Percentiles rank a stretch among this genome's conserved stretches.
Conservation (phyloP, 2,113 vertebrate species). For the Gasterosteus aculeatus region DNA sequence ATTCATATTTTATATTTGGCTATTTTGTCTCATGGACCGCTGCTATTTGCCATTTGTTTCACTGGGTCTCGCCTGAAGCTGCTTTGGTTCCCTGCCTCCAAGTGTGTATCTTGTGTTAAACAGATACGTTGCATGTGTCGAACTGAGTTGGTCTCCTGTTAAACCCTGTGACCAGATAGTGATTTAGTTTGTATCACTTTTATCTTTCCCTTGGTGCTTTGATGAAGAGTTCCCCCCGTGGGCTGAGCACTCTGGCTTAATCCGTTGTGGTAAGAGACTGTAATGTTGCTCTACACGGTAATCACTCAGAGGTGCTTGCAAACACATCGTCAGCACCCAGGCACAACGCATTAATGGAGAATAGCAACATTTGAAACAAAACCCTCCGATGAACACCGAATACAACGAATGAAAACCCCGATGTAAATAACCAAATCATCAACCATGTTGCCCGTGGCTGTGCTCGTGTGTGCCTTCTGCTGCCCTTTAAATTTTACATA, state of each 20-base stretch:
- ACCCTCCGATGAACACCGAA: conserved; percentile 28
- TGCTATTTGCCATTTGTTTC: background rate
- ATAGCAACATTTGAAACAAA: conserved; percentile 14
- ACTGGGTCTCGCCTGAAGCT: conserved; percentile 17
- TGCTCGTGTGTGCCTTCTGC: conserved; percentile 25
- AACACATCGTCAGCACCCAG: conserved; percentile 35
- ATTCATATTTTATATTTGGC: conserved; percentile 7
- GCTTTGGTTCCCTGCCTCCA: conserved; percentile 15
- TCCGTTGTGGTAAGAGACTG: conserved; percentile 66
- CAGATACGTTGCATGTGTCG: conserved; percentile 62
- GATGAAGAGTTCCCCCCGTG: conserved; percentile 57
- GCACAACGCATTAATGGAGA: conserved; percentile 21
- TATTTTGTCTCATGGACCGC: conserved; percentile 10
- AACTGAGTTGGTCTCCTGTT: conserved; percentile 56
- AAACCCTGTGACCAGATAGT: conserved; percentile 63
- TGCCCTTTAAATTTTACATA: conserved; percentile 40
- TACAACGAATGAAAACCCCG: conserved; percentile 24
- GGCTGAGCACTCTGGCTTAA: conserved; percentile 55
- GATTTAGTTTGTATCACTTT: conserved; percentile 63
- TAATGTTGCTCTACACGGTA: conserved; percentile 53
- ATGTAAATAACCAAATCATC: conserved; percentile 52
- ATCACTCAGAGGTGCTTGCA: conserved; percentile 60
- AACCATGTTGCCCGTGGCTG: conserved; percentile 11
- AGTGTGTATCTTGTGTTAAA: conserved; percentile 47
- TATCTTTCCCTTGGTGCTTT: conserved; percentile 55